A percentile compares a stretch with the other conserved stretches of the same genome.
phyloP scores from a whole-genome alignment of 2,113 vertebrate genomes.

The Stictonetta naevosa region DNA sequence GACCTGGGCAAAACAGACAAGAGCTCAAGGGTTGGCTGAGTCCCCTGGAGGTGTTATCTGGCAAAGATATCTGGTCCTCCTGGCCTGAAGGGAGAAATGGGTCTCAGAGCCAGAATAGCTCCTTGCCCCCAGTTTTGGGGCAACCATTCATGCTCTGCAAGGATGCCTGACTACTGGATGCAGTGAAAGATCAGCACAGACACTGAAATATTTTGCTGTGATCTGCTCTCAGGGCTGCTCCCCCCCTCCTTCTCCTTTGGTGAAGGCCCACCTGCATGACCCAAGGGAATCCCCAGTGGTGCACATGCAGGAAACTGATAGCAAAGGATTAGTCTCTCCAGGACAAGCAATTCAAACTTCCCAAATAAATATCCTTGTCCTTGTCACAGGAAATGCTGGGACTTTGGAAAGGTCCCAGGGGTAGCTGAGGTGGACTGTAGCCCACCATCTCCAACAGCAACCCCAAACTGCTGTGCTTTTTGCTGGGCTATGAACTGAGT shows the following conservation, averaged over 20 bases:
- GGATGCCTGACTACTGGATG: neutral
- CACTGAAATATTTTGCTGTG: neutral
- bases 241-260: accelerated
- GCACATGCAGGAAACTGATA: neutral
- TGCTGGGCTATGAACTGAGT: neutral
- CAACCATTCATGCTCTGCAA: neutral
- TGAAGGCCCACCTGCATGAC: too few species aligned
- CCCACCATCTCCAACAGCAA: neutral
- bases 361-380: neutral
- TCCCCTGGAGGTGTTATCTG: neutral
- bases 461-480: neutral
- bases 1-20: neutral
- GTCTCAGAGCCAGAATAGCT: neutral
- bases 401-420: neutral
- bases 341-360: neutral
- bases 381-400: neutral
- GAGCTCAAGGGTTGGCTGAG: neutral
- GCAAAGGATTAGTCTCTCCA: neutral
- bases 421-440: neutral
- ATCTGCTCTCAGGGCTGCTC: neutral
- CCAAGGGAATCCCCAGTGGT: neutral
- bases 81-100: neutral
- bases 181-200: neutral
- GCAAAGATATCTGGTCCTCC: neutral
- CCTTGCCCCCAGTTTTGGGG: neutral